Evolutionary conservation across 1,140 invertebrate species (phyloP), one percentile per base, ranked within the genome.

Genomic region (Drosophila nannoptera): DNA sequence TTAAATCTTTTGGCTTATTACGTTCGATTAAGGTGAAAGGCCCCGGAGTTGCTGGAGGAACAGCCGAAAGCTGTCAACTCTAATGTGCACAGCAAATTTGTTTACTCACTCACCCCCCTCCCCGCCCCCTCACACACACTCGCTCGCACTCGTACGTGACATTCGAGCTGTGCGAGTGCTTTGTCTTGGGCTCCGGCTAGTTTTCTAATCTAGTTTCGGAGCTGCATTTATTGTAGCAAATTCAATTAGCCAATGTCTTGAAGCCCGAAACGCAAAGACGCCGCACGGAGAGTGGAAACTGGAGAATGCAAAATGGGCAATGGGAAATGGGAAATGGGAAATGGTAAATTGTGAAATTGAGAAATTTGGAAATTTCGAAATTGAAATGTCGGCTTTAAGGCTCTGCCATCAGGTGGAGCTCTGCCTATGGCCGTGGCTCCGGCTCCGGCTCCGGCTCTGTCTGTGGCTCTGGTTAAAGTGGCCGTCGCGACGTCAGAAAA

Each of bases 181-280:
- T 78, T 83, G 71, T 65, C 48, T 56, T 56, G 31, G 12, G 7
- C 35, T 43, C 40, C 11, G 48, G 12, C 66, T 83, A 78, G 72
- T 75, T 82, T 50, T 53, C 45, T 73, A 76, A 84, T 78, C 73
- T 75, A 75, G 75, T 84, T 78, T 73, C 56, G 59, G 45, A 60
- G 53, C 35, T 61, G 53, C 64, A 69, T 50, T 70, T 31, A 59
- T 59, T 67, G 46, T 60, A 40, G 16, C 29, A 69, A 84, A 83
- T 83, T 83, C 75, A 83, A 83, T 83, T 83, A 83, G 35, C 46
- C 40, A 49, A 58, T 63, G 77, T 82, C 78, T 78, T 82, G 49
- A 74, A 73, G 54, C 49, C 9, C 11, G 14, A 36, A 38, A n/a
- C 29, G n/a, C n/a, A 40, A 38, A 54, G 9, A 38, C 35, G 50